A percentile compares a stretch with the other conserved stretches of the same genome.
These are phyloP conservation scores for Labroides dimidiatus DNA, from an alignment of 2,797 vertebrate genomes.

Conservation along the genomic window DNA sequence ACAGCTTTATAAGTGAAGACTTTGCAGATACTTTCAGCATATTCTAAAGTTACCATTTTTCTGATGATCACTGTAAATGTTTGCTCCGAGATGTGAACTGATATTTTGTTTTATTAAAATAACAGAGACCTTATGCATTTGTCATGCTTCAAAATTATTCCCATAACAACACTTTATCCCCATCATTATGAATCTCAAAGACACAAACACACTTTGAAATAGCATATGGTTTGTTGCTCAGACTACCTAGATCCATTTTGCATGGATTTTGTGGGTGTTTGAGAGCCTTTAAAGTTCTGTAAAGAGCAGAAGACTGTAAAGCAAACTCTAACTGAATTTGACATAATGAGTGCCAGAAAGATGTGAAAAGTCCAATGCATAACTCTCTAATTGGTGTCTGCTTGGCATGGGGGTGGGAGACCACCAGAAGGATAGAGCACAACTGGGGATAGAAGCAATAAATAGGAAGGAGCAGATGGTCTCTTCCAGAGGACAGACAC, in stretches of 20 bases:
- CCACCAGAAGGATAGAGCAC: slow-evolving; percentile 84
- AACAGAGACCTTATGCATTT: not conserved
- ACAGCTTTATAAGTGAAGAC: not conserved
- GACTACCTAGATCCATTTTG: slow-evolving; percentile 34
- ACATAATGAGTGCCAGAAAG: slow-evolving; percentile 77
- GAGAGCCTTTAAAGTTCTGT: slow-evolving; percentile 43
- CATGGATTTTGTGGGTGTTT: slow-evolving; percentile 44
- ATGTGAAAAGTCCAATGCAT: slow-evolving; percentile 78
- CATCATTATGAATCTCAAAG: slow-evolving; percentile 14
- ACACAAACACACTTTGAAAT: slow-evolving; percentile 35
- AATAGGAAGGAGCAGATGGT: slow-evolving; percentile 86
- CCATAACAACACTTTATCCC: slow-evolving; percentile 5
- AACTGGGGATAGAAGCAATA: slow-evolving; percentile 84
- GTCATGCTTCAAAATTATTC: not conserved
- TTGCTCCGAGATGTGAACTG: not conserved
- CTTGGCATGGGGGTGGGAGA: slow-evolving; percentile 81
- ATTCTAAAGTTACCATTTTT: not conserved
- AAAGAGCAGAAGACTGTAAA: slow-evolving; percentile 46
- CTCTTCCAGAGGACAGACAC: slow-evolving; percentile 78
- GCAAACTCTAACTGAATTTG: slow-evolving; percentile 70
- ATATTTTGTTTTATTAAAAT: not conserved
- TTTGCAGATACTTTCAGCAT: not conserved
- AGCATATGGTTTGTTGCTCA: slow-evolving; percentile 32
- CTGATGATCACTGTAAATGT: not conserved
- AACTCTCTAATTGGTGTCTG: slow-evolving; percentile 85